Base-by-base conservation (phyloP, 92 coral and sea anemone genomes). In the Bergia puertoricense region DNA sequence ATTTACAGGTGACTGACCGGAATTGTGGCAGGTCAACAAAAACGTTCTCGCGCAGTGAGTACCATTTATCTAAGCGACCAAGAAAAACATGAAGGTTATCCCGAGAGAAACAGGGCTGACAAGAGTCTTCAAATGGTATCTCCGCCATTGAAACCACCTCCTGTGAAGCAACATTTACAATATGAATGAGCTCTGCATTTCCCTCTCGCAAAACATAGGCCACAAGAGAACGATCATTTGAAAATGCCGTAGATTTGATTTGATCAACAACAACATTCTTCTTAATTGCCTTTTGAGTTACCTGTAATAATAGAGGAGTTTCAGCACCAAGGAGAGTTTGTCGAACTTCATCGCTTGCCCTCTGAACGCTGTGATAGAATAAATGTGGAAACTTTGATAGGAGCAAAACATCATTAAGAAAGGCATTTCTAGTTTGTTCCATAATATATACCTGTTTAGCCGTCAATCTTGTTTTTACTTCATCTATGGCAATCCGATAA, bases 61-160 rank as follows among this genome's bases (percentile, higher is more conserved):
- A 86, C 89, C 86, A 86, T 8, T 81, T 85, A 81, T 85, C 90
- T 1, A 86, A 89, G 0, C 88, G 81, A 20, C 90, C 92, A 72
- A 90, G 82, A 74, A 90, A 80, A 38, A 86, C 59, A 86, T 80
- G 86, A 51, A 69, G 50, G 30, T 69, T 51, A 66, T 90, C 92
- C 0, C 80, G 59, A 0, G 92, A 85, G 79, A 79, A 90, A 30
- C 44, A 76, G 48, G 51, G 80, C 41, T 76, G 43, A n/a, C 80
- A 76, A 0, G 74, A 36, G 20, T 20, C 0, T 6, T 0, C 0
- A 36, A 67, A 67, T 6, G 74, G 74, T 18, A 67, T 13, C 38
- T 67, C 74, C 0, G 23, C 11, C 37, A 16, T 67, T 8, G 37
- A 20, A 67, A 67, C 1, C 74, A n/a, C n/a, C n/a, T n/a, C n/a